Conservation (phyloP, 2,888 invertebrate species). For the Tenthredo notha region DNA sequence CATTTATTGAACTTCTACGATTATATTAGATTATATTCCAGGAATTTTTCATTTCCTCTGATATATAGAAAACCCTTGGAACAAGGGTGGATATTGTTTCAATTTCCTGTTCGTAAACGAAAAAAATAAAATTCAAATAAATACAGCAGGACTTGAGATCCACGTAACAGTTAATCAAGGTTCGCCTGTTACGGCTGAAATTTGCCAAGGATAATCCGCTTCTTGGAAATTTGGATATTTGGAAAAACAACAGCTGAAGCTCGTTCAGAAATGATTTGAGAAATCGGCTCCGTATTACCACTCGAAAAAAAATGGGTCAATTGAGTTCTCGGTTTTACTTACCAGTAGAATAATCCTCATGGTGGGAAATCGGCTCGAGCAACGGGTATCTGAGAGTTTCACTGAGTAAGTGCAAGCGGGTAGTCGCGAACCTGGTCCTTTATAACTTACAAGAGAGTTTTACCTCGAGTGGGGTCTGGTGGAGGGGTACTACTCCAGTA, state of each 20-base stretch:
- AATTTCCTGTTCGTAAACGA: background rate
- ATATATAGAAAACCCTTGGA: background rate
- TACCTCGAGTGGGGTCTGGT: constrained; percentile 71
- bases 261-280: background rate
- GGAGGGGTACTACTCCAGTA: constrained; percentile 55
- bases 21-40: background rate
- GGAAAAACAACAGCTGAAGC: background rate
- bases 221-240: background rate
- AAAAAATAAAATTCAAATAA: background rate
- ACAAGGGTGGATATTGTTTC: background rate
- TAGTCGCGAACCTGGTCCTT: constrained; percentile 75
- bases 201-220: background rate
- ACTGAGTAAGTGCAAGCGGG: constrained; percentile 77
- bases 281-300: background rate
- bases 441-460: constrained; percentile 76
- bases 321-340: constrained; percentile 61
- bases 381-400: constrained; percentile 75
- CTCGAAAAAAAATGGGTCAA: background rate
- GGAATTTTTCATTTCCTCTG: background rate
- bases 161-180: background rate
- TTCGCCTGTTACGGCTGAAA: background rate
- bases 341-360: constrained; percentile 77
- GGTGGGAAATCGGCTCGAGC: constrained; percentile 65
- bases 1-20: background rate
- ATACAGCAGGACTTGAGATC: background rate